Evolutionary conservation across 2,797 vertebrate genomes (phyloP).

Genomic region (Xerus rutilus): DNA sequence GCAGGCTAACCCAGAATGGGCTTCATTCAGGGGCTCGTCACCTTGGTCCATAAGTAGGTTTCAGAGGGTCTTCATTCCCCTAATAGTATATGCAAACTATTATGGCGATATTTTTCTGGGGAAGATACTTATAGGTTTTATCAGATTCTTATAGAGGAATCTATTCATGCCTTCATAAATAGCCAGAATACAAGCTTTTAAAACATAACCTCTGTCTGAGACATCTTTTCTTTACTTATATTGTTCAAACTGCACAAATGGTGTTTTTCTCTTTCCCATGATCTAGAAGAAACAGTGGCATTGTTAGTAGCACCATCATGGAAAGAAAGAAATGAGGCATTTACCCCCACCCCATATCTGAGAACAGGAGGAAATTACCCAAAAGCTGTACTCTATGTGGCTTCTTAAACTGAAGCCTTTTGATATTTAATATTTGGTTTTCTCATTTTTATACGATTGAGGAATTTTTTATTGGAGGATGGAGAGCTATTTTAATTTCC

Average conservation of each 20-base stretch:
- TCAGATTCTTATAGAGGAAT: constrained; percentile 5
- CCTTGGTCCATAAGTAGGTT: constrained; percentile 10
- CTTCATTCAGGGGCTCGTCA: constrained; percentile 62
- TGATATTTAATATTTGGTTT: neutral
- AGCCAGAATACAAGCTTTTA: neutral
- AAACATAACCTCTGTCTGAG: neutral
- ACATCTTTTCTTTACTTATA: neutral
- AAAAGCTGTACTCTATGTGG: neutral
- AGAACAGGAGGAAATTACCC: neutral
- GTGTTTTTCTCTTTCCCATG: neutral
- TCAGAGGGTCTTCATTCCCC: neutral
- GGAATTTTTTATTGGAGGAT: constrained; percentile 19
- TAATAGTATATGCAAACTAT: constrained; percentile 1
- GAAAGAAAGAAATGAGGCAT: constrained; percentile 10
- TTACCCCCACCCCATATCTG: neutral
- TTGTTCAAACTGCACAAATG: neutral
- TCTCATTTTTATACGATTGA: constrained; percentile 10
- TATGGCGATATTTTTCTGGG: constrained; percentile 47
- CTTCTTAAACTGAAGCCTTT: constrained; percentile 51
- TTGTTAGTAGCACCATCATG: neutral
- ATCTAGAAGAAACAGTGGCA: neutral
- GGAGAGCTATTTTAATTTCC: neutral
- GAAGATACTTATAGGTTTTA: neutral
- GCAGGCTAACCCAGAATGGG: constrained; percentile 69
- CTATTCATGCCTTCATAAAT: neutral